Base-by-base conservation (phyloP, 2,113 vertebrate genomes). In the Zosterops japonicus region DNA sequence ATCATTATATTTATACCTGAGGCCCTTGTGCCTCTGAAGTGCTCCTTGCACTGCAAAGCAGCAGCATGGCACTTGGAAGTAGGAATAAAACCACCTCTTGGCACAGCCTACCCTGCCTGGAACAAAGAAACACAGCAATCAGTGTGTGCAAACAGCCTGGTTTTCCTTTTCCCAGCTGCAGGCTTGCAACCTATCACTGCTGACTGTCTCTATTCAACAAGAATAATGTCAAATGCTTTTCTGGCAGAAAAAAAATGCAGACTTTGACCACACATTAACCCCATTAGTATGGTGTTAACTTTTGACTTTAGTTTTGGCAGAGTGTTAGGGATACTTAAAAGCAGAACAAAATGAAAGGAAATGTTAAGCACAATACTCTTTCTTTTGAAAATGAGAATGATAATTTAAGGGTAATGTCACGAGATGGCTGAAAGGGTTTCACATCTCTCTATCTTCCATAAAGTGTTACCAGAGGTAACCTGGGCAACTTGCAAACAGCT, bases 261-360 rank as follows among this genome's bases (percentile, higher is more conserved):
- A 87, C 76, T 94, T 88, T 95, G 93, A 96, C 93, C 92, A 95
- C 85, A 87, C 80, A 90, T 97, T 97, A 97, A 96, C 92, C 90
- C 92, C 92, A 95, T 93, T 97, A 96, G 92, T 81, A 89, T 53
- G 53, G 69, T 72, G 92, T 95, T 96, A 96, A 92, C 93, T 96
- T 97, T 87, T 93, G 90, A 93, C 95, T 96, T 93, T 75, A 89
- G 24, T 92, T 92, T 86, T 92, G 80, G 79, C 86, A 81, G 68
- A 49, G 57, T 65, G 69, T 89, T 96, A 92, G 53, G 74, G 90
- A 87, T 92, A 87, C 89, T 95, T 96, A 92, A 96, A 96, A 94
- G 90, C 64, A 84, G 93, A 93, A 87, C 69, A 83, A 87, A 97
- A 92, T 82, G 68, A 89, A 95, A 92, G 83, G 72, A 94, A 96